A percentile compares a stretch with the other conserved stretches of the same genome.
phyloP scores from a whole-genome alignment of 23 tunicate species.

The Phallusia fumigata region DNA sequence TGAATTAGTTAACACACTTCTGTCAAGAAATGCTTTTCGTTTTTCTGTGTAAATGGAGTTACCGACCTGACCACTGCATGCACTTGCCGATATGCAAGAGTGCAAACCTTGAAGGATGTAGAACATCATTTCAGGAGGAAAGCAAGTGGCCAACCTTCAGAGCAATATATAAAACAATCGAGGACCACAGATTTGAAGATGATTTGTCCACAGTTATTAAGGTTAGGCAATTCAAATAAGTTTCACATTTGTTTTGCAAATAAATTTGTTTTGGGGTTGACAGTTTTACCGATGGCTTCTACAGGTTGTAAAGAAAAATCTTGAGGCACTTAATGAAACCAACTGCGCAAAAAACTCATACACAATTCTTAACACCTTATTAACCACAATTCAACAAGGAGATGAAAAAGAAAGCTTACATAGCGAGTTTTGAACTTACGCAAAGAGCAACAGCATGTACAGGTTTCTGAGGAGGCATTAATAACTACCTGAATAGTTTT shows the following conservation, averaged over 20 bases:
- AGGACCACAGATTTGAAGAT: constrained; percentile 32
- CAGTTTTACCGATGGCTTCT: neutral
- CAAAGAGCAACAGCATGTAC: too few species aligned
- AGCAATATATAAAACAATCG: constrained; percentile 52
- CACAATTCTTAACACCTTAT: neutral
- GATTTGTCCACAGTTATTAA: constrained; percentile 1
- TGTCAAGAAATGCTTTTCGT: constrained; percentile 46
- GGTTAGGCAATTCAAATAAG: neutral
- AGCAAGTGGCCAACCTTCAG: constrained; percentile 64
- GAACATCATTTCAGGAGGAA: constrained; percentile 70
- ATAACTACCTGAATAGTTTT: too few species aligned
- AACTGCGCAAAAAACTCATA: neutral
- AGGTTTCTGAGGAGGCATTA: too few species aligned
- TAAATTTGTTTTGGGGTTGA: neutral
- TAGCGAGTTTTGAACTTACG: too few species aligned
- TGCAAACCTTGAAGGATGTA: constrained; percentile 42
- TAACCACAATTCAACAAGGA: neutral
- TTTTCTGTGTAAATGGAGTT: constrained; percentile 72
- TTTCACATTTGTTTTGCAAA: too few species aligned
- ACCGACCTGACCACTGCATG: constrained; percentile 93
- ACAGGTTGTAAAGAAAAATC: neutral
- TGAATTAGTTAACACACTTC: too few species aligned
- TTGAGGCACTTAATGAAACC: neutral
- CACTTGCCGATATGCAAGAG: constrained; percentile 58
- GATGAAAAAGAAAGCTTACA: too few species aligned